Evolutionary conservation across 2,888 invertebrate genomes (phyloP), one percentile per base, ranked within the genome.

Genomic region (Myopa tessellatipennis): DNA sequence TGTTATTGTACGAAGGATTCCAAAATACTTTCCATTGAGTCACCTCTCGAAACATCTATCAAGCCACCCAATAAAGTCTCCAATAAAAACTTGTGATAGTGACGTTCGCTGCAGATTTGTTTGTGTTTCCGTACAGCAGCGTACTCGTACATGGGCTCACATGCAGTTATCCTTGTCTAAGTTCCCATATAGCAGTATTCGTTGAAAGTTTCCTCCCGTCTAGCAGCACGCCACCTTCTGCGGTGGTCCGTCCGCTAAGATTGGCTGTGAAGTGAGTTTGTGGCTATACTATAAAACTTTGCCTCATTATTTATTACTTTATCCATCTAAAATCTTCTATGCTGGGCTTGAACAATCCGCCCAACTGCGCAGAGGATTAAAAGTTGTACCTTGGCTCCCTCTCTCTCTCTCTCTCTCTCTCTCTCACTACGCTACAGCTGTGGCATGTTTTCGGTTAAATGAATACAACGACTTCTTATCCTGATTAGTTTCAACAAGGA

Each of bases 401-500:
- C 5, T n/a, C 5, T 18, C 16, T 58, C 18, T 6, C 26, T 26
- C 1, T 26, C 26, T 26, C 26, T 26, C 26, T 26, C 1, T 26
- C 26, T 26, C 26, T 26, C 26, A 2, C 50, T 3, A 8, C 3
- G 50, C 50, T 50, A 14, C 14, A 10, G 55, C 55, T 2, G 55
- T 14, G 55, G 55, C 55, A n/a, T n/a, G 16, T 55, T 5, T 55
- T n/a, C 55, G 55, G 45, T n/a, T n/a, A 67, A 40, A 67, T 26
- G 52, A 61, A 40, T 60, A 45, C 18, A 40, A 50, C 18, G 61
- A 45, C 60, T 55, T 68, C 26, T 67, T 74, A 67, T 74, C 55
- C 55, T 74, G 55, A 67, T 67, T 67, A 67, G 60, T 60, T 34
- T 45, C 61, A 73, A 12, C 73, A 45, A 55, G 73, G 73, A 73